Base-by-base conservation (phyloP, 2,888 invertebrate species). In the Eupithecia insigniata region DNA sequence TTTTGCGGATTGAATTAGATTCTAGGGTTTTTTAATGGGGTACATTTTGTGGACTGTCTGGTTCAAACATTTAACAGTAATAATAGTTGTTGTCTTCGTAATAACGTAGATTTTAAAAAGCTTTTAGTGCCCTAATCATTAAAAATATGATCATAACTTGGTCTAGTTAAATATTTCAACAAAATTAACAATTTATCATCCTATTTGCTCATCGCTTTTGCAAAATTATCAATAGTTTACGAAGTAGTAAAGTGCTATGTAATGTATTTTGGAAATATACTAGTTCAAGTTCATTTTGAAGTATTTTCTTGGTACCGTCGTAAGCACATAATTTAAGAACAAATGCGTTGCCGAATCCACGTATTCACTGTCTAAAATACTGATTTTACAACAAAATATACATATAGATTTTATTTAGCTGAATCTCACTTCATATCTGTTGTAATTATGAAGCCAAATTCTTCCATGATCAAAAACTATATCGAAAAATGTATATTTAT, bases 291-390 rank as follows among this genome's bases (percentile, higher is more conserved):
- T 88, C 83, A 88, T 88, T 89, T 88, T 82, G 86, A 87, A 87
- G 83, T 85, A 76, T 78, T 78, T 82, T 79, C 78, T 79, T 74
- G 74, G 83, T 83, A 83, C 84, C 82, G 86, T 86, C 14, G 22
- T 34, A 85, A 89, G 89, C 88, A 89, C 88, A 88, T 79, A 84
- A 83, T 76, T 82, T 83, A 84, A 86, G 85, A 81, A 62, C 16
- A 64, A 26, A 22, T 60, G 30, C 30, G 60, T 60, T 79, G 76
- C 76, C 78, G 77, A 82, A 88, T 88, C 84, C 83, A 73, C 80
- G 81, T 82, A 84, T 85, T 85, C 83, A 84, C 86, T 87, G 88
- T 88, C 86, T 86, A 16, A 64, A 64, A 64, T 62, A 55, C 26
- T 55, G 4, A 22, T 26, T n/a, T n/a, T n/a, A n/a, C n/a, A n/a